Evolutionary conservation across 1,140 invertebrate species (phyloP).

Genomic region (Drosophila micromelanica): DNA sequence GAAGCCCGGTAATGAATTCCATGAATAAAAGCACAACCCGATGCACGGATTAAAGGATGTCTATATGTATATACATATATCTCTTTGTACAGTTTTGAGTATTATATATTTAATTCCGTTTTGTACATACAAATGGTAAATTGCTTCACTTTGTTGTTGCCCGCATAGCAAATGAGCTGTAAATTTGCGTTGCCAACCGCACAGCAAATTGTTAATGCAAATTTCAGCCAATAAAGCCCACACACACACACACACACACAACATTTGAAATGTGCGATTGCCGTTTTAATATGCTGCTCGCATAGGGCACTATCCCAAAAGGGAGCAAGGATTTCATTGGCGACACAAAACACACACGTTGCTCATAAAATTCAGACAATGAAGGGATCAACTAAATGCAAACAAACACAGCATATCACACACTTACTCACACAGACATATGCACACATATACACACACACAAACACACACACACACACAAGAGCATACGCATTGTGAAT

Average conservation of each 20-base stretch:
- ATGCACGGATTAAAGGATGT: constrained; percentile 10
- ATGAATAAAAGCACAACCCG: constrained; percentile 41
- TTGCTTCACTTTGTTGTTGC: constrained; percentile 20
- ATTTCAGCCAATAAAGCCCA: constrained; percentile 35
- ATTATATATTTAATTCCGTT: constrained; percentile 13
- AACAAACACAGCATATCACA: not conserved
- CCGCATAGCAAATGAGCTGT: constrained; percentile 52
- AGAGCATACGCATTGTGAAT: constrained; percentile 25
- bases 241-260: not conserved
- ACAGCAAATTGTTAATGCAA: constrained; percentile 43
- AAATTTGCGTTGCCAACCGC: constrained; percentile 44
- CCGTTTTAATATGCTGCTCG: constrained; percentile 52
- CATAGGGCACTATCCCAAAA: constrained; percentile 9
- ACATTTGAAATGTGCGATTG: constrained; percentile 41
- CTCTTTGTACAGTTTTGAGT: not conserved
- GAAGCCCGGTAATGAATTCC: constrained; percentile 54
- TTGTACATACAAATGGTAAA: constrained; percentile 7
- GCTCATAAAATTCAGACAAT: constrained; percentile 54
- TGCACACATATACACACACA: too few species aligned
- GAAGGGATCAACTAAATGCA: constrained; percentile 12
- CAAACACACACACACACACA: constrained; percentile 1
- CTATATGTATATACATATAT: not conserved
- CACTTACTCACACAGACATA: too few species aligned
- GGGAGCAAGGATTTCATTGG: constrained; percentile 25
- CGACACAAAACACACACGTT: constrained; percentile 31